Conservation (phyloP, 2,113 vertebrate genomes). For the Sylvia atricapilla region DNA sequence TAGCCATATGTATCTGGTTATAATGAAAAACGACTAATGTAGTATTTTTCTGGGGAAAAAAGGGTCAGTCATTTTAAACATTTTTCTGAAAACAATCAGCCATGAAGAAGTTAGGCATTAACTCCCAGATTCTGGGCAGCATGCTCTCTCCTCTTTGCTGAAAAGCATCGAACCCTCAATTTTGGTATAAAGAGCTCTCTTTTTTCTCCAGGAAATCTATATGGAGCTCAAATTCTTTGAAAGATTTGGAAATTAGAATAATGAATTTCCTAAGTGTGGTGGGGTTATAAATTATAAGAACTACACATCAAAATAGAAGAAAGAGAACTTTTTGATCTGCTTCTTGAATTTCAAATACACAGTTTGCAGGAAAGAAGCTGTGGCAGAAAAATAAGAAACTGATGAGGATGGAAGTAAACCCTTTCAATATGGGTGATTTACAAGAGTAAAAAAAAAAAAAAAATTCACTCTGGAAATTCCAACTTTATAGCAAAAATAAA, state of each 20-base stretch:
- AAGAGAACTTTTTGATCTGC: not conserved
- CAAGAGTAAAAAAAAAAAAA: not conserved
- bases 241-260: not conserved
- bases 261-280: not conserved
- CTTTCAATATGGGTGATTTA: not conserved
- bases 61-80: not conserved
- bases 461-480: not conserved
- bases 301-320: not conserved
- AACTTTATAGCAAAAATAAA: not conserved
- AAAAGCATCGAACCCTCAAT: not conserved
- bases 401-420: not conserved
- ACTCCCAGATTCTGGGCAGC: not conserved
- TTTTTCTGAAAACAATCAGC: not conserved
- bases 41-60: not conserved
- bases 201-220: not conserved
- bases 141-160: fast-evolving
- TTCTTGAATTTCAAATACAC: not conserved
- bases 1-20: not conserved
- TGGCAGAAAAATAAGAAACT: not conserved
- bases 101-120: not conserved
- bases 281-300: not conserved
- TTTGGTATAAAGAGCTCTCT: not conserved
- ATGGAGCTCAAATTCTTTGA: not conserved
- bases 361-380: not conserved
- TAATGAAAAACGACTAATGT: not conserved